Base-by-base conservation (phyloP, 1,140 invertebrate genomes). In the Solenopsis fugax region DNA sequence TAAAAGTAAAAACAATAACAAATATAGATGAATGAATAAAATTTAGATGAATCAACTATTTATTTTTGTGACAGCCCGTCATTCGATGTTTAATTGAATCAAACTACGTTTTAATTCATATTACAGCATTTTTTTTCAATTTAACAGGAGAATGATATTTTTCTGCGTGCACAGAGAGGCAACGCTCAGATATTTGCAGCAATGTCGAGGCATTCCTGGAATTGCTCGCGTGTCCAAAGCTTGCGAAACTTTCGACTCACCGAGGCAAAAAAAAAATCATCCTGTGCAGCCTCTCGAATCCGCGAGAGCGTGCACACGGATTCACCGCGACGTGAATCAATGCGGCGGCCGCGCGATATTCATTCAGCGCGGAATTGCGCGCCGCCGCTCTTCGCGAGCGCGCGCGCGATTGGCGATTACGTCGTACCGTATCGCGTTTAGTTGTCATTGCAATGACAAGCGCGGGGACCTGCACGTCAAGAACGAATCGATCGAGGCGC, bases 361-460 rank as follows among this genome's bases (percentile, higher is more conserved):
- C 64, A 69, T 81, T 81, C 34, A n/a, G 9, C 77, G 41, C 56
- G 50, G 50, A 56, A 81, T 69, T 80, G 67, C 80, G 67, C 65
- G 21, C 72, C 78, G 54, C 7, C 7, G 29, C 18, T 69, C 75
- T 67, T 9, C 18, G 9, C 34, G 76, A 67, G 16, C 29, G 24
- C 34, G 76, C 52, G 16, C 29, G 24, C 76, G 41, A 37, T 80
- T 41, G 62, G 12, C 24, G 41, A 84, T 84, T 84, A 84, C 64
- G 48, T 81, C 54, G 54, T 1, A 13, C 29, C 1, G 29, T 41
- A 56, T 77, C 75, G 41, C 75, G 21, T 76, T n/a, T n/a, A n/a
- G n/a, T n/a, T 34, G 58, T 48, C 65, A 69, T 69, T 69, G 29
- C 29, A 45, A 67, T 29, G 37, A 41, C 60, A 6, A 72, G 21